Base-by-base conservation (phyloP, 1,140 invertebrate genomes). In the Tyrophagus putrescentiae region DNA sequence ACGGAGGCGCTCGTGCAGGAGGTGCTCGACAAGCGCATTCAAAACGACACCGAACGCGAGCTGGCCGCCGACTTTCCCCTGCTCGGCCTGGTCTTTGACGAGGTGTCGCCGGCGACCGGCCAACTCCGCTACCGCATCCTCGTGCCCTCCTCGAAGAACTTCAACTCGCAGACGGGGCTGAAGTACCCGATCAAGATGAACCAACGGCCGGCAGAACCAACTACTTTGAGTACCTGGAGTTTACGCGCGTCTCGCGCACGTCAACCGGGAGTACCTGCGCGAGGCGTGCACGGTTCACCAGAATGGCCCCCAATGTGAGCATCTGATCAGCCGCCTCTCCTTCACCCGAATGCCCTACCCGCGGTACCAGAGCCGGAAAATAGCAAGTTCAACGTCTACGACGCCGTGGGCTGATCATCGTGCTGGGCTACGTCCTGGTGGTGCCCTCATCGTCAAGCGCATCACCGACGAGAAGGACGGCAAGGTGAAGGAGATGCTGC, bases 401-500 rank as follows among this genome's bases (percentile, higher is more conserved):
- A 62, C 25, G 28, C 16, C 9, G 50, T 21, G 58, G 31, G 1
- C 27, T 31, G 7, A 16, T 41, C 16, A 60, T 41, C 21, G 16
- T 61, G 9, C 23, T 61, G 18, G 42, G 59, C 3, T 62, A 61
- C 32, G 34, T 62, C 6, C n/a, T 62, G 1, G n/a, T 50, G 29
- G 18, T 33, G 32, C 61, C 41, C 18, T 62, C 4, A 62, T 62
- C 31, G 61, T 62, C 6, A 62, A 62, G 54, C 27, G 61, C 16
- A 48, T 62, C 41, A 48, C 45, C 4, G 61, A 62, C 54, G 61
- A 62, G 52, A 62, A 62, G 42, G 32, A 3, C 4, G 31, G 41
- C n/a, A 45, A 52, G 42, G 27, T 31, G 1, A 44, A 48, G 45
- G 79, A 81, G 68, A 74, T 79, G 6, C 77, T 81, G 76, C 73